phyloP scores from a whole-genome alignment of 2,113 vertebrate species.

The Leptosomus discolor region DNA sequence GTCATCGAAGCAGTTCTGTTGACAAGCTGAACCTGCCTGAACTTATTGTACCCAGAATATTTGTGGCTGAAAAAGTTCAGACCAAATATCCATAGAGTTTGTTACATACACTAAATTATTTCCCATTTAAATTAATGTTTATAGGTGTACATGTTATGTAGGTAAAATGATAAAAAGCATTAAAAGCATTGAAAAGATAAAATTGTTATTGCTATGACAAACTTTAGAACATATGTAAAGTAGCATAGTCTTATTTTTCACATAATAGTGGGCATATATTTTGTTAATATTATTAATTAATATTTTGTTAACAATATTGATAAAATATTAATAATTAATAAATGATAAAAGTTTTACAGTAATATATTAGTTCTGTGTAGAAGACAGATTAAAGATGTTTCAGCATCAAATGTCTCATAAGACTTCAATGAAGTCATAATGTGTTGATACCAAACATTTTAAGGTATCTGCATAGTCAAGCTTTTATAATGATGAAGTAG shows the following conservation, averaged over 20 bases:
- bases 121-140: neutral
- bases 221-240: neutral
- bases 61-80: neutral
- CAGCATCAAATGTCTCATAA: neutral
- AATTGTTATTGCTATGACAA: neutral
- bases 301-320: neutral
- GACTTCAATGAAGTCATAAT: neutral
- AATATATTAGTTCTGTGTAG: neutral
- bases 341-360: neutral
- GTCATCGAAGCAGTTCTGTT: neutral
- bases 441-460: neutral
- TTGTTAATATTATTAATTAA: neutral
- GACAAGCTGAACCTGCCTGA: neutral
- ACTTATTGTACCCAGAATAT: neutral
- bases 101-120: neutral
- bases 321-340: neutral
- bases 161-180: neutral
- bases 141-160: neutral
- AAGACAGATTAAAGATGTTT: neutral
- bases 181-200: neutral
- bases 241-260: neutral
- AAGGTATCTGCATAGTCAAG: neutral
- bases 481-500: neutral
- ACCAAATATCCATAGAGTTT: neutral
- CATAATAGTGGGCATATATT: neutral